Percentiles rank a stretch among this genome's conserved stretches.
Evolutionary conservation across 2,888 invertebrate genomes (phyloP).

Genomic region (Diplazon laetatorius): DNA sequence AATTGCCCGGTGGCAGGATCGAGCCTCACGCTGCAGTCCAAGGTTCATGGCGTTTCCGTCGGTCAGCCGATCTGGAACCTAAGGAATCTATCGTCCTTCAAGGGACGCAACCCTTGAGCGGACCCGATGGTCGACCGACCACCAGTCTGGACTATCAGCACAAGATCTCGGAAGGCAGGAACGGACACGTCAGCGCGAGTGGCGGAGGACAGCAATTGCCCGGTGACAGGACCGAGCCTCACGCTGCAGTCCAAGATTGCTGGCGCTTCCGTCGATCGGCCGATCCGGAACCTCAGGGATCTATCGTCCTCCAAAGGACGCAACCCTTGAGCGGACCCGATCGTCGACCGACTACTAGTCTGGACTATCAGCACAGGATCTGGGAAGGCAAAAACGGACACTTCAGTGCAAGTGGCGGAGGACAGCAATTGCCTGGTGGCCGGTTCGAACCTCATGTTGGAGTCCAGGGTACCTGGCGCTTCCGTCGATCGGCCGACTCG

Average conservation of each 20-base stretch:
- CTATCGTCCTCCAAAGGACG: constrained; percentile 26
- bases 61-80: constrained; percentile 57
- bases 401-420: constrained; percentile 63
- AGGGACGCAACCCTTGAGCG: constrained; percentile 61
- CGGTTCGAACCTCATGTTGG: constrained; percentile 62
- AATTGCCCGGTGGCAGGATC: constrained; percentile 59
- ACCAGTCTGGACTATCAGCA: constrained; percentile 63
- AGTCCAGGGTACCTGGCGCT: constrained; percentile 64
- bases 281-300: constrained; percentile 63
- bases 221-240: constrained; percentile 60
- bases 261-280: constrained; percentile 60
- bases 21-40: constrained; percentile 65
- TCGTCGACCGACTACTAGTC: constrained; percentile 61
- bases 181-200: constrained; percentile 61
- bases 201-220: constrained; percentile 64
- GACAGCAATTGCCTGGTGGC: constrained; percentile 61
- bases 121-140: constrained; percentile 65
- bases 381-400: constrained; percentile 62
- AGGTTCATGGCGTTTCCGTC: constrained; percentile 61
- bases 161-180: constrained; percentile 58
- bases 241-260: constrained; percentile 64
- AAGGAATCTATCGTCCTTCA: constrained; percentile 57
- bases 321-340: constrained; percentile 67
- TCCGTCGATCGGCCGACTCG: constrained; percentile 54
- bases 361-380: constrained; percentile 63